Evolutionary conservation across 30 jellyfish, hydroid and myxozoan species (phyloP).

Genomic region (Rhopilema esculentum): DNA sequence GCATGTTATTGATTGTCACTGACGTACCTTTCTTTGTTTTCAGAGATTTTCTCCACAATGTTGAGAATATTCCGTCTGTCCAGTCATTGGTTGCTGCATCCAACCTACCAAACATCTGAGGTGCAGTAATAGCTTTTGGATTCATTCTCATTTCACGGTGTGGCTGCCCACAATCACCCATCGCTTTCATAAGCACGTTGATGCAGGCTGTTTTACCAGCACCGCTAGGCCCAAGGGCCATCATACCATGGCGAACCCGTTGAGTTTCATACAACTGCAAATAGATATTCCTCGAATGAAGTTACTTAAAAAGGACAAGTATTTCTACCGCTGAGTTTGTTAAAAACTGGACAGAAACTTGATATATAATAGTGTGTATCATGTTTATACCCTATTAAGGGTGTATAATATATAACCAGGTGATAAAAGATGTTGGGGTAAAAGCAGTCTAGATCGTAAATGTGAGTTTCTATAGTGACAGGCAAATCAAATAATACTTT

Average conservation of each 20-base stretch:
- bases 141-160: conserved; percentile 96
- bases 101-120: conserved; percentile 96
- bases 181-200: conserved; percentile 92
- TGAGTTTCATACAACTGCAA: conserved; percentile 90
- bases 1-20: too few species aligned
- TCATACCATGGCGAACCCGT: conserved; percentile 97
- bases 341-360: too few species aligned
- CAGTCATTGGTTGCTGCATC: conserved; percentile 98
- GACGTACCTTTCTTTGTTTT: conserved; percentile 85
- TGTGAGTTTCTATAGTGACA: too few species aligned
- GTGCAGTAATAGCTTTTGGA: conserved; percentile 97
- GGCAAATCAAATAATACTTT: too few species aligned
- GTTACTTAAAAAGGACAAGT: too few species aligned
- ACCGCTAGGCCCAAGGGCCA: conserved; percentile 98
- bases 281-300: neutral
- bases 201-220: conserved; percentile 95
- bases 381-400: too few species aligned
- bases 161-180: conserved; percentile 97
- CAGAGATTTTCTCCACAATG: conserved; percentile 94
- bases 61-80: conserved; percentile 97
- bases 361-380: too few species aligned
- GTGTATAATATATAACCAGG: too few species aligned
- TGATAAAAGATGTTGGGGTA: too few species aligned
- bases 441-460: too few species aligned
- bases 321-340: too few species aligned